These are phyloP conservation scores for Lutjanus erythropterus DNA, from an alignment of 2,113 vertebrate species.

Conservation along the genomic window DNA sequence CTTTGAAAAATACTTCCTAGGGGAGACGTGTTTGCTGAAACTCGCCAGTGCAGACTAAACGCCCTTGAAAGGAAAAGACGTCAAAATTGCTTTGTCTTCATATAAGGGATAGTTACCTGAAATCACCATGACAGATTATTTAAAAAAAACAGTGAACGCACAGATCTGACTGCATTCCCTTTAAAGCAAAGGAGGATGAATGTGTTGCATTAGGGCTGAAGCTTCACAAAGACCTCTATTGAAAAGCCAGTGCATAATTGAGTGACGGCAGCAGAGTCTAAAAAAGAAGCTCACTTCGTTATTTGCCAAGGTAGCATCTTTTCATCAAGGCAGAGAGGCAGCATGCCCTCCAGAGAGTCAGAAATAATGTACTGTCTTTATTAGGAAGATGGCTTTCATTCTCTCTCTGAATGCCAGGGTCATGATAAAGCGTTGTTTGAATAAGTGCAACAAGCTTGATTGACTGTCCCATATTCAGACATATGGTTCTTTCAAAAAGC, in stretches of 20 bases:
- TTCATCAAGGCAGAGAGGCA: constrained; percentile 59
- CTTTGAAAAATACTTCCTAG: constrained; percentile 34
- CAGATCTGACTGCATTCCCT: constrained; percentile 29
- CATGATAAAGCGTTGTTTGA: constrained; percentile 54
- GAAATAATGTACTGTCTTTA: constrained; percentile 59
- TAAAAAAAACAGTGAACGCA: not conserved
- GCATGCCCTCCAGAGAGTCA: constrained; percentile 57
- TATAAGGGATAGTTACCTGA: constrained; percentile 29
- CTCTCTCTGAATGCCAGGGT: constrained; percentile 61
- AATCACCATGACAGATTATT: constrained; percentile 11
- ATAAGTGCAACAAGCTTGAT: constrained; percentile 57
- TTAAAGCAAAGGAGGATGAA: constrained; percentile 35
- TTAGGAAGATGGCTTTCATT: constrained; percentile 64
- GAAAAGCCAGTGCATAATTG: constrained; percentile 60
- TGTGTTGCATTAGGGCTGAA: constrained; percentile 42
- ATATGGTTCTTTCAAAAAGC: constrained; percentile 22
- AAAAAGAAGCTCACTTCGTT: constrained; percentile 57
- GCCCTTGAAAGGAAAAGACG: constrained; percentile 52
- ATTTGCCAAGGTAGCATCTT: constrained; percentile 72
- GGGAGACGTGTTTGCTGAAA: constrained; percentile 29
- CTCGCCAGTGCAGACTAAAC: constrained; percentile 19
- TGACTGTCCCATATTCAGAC: constrained; percentile 45
- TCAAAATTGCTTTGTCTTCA: constrained; percentile 45
- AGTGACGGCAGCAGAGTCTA: constrained; percentile 63
- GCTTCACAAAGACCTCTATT: constrained; percentile 64